A percentile compares a stretch with the other conserved stretches of the same genome.
Evolutionary conservation across 2,888 invertebrate genomes (phyloP).

Genomic region (Calliphora vomitoria): DNA sequence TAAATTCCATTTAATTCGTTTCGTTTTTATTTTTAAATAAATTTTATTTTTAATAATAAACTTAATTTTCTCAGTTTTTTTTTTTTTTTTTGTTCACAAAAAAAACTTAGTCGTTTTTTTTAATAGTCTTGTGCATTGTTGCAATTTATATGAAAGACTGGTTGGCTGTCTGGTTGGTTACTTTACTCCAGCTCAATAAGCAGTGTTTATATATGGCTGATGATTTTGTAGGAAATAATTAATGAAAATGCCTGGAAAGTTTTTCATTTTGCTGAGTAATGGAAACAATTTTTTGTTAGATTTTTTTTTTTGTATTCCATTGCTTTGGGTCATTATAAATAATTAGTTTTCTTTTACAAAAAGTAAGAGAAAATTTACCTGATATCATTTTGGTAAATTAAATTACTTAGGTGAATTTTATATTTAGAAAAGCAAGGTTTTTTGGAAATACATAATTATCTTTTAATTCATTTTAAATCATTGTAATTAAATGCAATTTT

Average conservation of each 20-base stretch:
- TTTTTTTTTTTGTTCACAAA: neutral
- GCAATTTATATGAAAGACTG: neutral
- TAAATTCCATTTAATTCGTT: neutral
- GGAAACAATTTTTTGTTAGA: neutral
- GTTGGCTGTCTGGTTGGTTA: neutral
- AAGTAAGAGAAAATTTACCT: too few relatives aligned
- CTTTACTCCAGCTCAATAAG: neutral
- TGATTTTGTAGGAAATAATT: conserved; percentile 11
- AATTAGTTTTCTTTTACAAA: too few relatives aligned
- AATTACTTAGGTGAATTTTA: too few relatives aligned
- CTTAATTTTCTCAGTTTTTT: neutral
- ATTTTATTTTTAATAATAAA: neutral
- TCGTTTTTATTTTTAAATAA: neutral
- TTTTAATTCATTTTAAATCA: too few relatives aligned
- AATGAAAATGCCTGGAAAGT: neutral
- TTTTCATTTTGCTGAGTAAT: neutral
- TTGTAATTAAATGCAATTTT: too few relatives aligned
- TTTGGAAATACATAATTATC: too few relatives aligned
- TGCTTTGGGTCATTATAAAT: neutral
- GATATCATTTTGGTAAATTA: too few relatives aligned
- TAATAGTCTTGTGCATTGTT: neutral
- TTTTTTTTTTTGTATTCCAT: too few relatives aligned
- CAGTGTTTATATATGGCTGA: neutral
- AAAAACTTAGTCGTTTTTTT: neutral
- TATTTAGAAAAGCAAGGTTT: too few relatives aligned